Conservation (phyloP, 2,797 vertebrate genomes). For the Scolopax rusticola region DNA sequence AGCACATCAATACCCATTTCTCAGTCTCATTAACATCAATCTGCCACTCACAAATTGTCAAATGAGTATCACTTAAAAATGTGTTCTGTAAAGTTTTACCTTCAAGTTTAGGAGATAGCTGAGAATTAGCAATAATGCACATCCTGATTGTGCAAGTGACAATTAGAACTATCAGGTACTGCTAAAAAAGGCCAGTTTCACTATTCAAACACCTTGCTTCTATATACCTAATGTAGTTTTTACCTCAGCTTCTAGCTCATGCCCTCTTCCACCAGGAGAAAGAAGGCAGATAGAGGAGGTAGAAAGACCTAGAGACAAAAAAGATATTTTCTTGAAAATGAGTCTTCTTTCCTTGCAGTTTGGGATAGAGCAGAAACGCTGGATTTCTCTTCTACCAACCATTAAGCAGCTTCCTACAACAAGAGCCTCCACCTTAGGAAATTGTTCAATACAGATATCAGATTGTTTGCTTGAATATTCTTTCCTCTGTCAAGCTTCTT, state of each 20-base stretch:
- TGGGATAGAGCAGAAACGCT: neutral
- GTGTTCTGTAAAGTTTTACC: neutral
- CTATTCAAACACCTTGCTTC: neutral
- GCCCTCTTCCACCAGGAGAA: neutral
- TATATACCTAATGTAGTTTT: accelerated
- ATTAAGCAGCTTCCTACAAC: neutral
- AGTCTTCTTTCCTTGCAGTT: neutral
- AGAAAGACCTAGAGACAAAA: neutral
- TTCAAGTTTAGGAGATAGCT: neutral
- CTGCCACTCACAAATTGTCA: neutral
- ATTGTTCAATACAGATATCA: neutral
- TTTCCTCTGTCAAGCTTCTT: neutral
- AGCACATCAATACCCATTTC: neutral
- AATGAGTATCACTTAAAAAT: neutral
- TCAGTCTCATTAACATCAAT: neutral
- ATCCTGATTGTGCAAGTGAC: neutral
- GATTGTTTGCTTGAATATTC: neutral
- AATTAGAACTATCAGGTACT: neutral
- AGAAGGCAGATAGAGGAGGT: neutral
- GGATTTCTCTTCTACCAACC: neutral
- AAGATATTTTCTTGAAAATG: neutral
- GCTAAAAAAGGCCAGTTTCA: neutral
- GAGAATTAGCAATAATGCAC: neutral
- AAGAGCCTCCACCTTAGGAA: neutral
- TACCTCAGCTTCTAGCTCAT: neutral